phyloP scores from a whole-genome alignment of 2,888 invertebrate species.

The Galeopsomyia nigrocyanea region DNA sequence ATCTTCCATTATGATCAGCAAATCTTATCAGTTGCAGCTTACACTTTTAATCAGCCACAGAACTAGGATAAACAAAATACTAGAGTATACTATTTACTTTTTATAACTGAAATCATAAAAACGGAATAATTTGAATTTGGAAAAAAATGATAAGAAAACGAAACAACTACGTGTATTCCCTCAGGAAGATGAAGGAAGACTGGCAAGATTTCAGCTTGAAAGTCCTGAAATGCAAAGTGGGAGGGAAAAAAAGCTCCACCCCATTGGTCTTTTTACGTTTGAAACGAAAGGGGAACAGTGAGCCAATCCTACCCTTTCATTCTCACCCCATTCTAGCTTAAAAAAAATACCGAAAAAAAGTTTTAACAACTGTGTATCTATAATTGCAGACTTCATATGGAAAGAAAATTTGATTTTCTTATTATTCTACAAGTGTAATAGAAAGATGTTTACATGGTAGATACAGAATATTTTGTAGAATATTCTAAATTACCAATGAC shows the following conservation, averaged over 20 bases:
- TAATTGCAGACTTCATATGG: background rate
- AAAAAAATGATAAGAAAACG: background rate
- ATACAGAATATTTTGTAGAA: too few species aligned
- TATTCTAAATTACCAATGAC: too few species aligned
- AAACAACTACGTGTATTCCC: conserved; percentile 36
- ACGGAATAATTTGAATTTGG: background rate
- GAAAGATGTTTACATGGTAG: too few species aligned
- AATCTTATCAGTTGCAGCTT: background rate
- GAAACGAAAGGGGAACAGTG: conserved; percentile 50
- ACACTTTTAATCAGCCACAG: conserved; percentile 10
- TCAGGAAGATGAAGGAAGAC: conserved; percentile 27
- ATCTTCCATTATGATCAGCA: background rate
- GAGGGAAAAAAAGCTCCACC: conserved; percentile 62
- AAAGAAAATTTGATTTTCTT: conserved; percentile 2
- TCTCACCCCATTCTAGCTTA: conserved; percentile 29
- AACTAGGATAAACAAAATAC: conserved; percentile 13
- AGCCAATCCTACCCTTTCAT: conserved; percentile 42
- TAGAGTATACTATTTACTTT: background rate
- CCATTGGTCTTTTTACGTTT: conserved; percentile 49
- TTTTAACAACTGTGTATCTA: conserved; percentile 9
- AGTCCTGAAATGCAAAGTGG: conserved; percentile 60
- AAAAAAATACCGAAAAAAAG: conserved; percentile 25
- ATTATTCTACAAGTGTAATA: background rate
- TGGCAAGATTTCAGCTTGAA: conserved; percentile 41
- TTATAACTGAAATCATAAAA: background rate